Evolutionary conservation across 2,888 invertebrate species (phyloP), one percentile per base, ranked within the genome.

Genomic region (Drosophila crucigera): DNA sequence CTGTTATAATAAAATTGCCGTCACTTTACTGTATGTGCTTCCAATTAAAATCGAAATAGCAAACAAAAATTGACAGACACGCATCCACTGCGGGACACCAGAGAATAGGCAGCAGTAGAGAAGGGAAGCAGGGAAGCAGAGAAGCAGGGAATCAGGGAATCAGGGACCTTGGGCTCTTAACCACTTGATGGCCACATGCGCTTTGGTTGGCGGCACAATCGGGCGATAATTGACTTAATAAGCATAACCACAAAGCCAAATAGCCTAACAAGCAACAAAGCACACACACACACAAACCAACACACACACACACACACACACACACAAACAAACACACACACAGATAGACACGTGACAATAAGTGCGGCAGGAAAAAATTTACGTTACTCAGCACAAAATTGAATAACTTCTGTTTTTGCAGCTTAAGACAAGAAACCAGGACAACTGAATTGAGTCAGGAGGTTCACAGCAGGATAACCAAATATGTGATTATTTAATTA

Each of bases 221-320:
- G 87, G 87, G 90, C 87, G 89, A 84, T 89, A 84, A 86, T 84
- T 84, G 84, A 84, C 84, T 84, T 84, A 84, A 84, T 89, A 84
- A 84, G 82, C 84, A 89, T 87, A 87, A 89, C 90, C 84, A 84
- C 90, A 87, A 89, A 87, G 74, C 79, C 84, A 78, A 84, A 84
- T 89, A 86, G 73, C 43, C 72, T n/a, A 61, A 68, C 64, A 79
- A 65, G 68, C 60, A 71, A 50, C 65, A 52, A 66, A 53, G 52
- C 41, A 53, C 39, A 43, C 61, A 31, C 69, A 58, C 73, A 25
- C 59, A 55, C 66, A 47, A 11, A 11, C 3, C 10, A 10, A n/a
- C n/a, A 43, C 14, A 5, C 37, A 50, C 43, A 41, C 61, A 35
- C 68, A 60, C 73, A 28, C 59, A 60, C 68, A 47, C 30, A 30